Evolutionary conservation across 2,113 vertebrate species (phyloP).

Genomic region (Chrysochloris asiatica): DNA sequence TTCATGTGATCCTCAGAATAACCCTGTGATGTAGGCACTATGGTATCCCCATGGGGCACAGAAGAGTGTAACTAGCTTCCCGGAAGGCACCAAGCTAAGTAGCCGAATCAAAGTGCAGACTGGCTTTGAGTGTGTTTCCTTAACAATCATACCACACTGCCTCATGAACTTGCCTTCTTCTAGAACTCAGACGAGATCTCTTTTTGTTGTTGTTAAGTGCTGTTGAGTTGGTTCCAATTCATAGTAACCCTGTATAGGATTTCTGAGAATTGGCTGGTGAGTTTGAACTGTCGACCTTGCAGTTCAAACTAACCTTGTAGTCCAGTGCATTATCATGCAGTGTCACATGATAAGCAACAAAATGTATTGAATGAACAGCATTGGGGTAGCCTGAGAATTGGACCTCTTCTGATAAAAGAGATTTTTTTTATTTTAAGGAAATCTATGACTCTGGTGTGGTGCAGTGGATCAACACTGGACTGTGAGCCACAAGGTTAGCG

Average conservation of each 20-base stretch:
- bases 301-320: no score
- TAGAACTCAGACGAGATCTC: background rate
- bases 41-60: background rate
- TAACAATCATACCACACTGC: background rate
- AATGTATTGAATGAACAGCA: background rate
- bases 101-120: background rate
- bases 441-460: background rate
- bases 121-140: background rate
- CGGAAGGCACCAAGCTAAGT: background rate
- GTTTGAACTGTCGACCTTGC: no score
- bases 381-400: background rate
- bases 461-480: no score
- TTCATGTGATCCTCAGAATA: background rate
- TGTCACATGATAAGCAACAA: background rate
- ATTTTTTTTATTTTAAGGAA: background rate
- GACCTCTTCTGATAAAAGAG: background rate
- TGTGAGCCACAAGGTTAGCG: no score
- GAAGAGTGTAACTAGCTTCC: background rate
- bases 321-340: no score
- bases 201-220: no score
- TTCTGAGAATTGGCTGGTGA: no score
- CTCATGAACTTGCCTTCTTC: background rate
- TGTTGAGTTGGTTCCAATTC: no score
- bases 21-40: background rate
- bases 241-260: no score